Conservation (phyloP, 2,888 invertebrate genomes). For the Plebejus anna region DNA sequence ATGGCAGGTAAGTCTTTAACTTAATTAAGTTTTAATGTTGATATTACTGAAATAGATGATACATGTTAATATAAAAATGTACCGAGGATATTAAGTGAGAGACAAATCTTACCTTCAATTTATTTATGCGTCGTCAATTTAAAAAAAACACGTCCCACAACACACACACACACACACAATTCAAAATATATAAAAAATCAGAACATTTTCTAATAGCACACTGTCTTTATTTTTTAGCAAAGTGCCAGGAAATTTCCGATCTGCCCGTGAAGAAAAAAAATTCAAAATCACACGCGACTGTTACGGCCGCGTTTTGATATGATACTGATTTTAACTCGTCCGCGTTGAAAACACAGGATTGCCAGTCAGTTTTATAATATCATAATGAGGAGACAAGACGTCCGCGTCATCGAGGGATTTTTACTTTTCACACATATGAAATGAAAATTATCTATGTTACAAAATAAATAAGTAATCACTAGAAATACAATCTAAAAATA, state of each 20-base stretch:
- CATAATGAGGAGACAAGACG: neutral
- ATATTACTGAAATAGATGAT: too few relatives aligned
- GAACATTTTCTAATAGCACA: neutral
- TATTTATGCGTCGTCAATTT: neutral
- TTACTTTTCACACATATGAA: neutral
- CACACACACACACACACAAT: conserved; percentile 12
- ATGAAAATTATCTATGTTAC: too few relatives aligned
- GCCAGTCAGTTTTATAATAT: conserved; percentile 13
- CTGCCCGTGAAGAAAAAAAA: neutral
- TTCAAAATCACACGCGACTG: conserved; percentile 7
- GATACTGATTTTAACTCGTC: conserved; percentile 14
- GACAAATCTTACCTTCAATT: conserved; percentile 11
- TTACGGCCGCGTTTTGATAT: conserved; percentile 18
- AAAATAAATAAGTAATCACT: too few relatives aligned
- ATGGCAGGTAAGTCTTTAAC: too few relatives aligned
- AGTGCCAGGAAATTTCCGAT: conserved; percentile 14
- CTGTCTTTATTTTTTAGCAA: neutral
- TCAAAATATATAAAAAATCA: neutral
- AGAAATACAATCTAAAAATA: too few relatives aligned
- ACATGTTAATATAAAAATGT: neutral
- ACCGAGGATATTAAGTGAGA: neutral
- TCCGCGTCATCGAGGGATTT: conserved; percentile 6
- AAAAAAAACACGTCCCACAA: neutral
- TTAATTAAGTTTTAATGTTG: too few relatives aligned
- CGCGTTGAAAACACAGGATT: conserved; percentile 22